phyloP scores from a whole-genome alignment of 2,797 vertebrate species.

The Choloepus didactylus region DNA sequence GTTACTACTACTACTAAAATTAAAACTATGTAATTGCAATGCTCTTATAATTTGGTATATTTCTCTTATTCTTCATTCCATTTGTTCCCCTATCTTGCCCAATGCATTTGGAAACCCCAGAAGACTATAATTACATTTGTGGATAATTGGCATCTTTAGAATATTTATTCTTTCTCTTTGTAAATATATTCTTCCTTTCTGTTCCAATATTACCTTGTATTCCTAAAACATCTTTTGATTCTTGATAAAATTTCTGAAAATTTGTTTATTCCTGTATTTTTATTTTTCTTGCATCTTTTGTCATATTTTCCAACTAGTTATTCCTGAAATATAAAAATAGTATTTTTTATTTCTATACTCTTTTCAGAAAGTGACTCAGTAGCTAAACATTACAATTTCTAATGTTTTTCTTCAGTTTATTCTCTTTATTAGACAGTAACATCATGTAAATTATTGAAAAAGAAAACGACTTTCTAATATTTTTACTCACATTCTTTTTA shows the following conservation, averaged over 20 bases:
- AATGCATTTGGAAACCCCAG: neutral
- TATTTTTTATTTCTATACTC: neutral
- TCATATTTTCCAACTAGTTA: neutral
- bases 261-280: neutral
- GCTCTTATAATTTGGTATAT: neutral
- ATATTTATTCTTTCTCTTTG: neutral
- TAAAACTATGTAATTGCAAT: neutral
- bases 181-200: neutral
- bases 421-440: neutral
- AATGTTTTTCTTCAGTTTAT: neutral
- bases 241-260: neutral
- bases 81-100: accelerated
- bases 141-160: neutral
- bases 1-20: neutral
- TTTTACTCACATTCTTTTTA: neutral
- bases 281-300: neutral
- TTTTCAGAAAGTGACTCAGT: neutral
- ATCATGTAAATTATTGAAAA: neutral
- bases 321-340: neutral
- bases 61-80: neutral
- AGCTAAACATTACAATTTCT: neutral
- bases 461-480: neutral
- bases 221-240: neutral
- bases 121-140: neutral
- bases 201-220: neutral